Percentiles rank a stretch among this genome's conserved stretches.
These are phyloP conservation scores for Astropecten irregularis DNA, from an alignment of 53 echinoderm and acorn worm species.

Conservation along the genomic window DNA sequence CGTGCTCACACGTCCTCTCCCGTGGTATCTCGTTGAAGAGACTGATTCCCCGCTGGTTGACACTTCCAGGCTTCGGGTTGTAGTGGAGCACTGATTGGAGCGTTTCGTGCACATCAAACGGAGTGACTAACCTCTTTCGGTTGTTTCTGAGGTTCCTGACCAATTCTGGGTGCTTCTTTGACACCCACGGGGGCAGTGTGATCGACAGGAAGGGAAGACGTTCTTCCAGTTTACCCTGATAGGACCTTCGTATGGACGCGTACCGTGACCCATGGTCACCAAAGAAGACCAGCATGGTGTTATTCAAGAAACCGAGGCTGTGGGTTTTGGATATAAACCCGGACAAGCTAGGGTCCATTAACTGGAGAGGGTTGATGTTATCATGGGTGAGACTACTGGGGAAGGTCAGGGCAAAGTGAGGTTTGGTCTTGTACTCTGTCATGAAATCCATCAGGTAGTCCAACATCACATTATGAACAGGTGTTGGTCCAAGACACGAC, in stretches of 20 bases:
- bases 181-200: slow-evolving; percentile 47
- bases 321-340: slow-evolving; percentile 7
- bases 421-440: slow-evolving; percentile 33
- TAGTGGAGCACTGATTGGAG: slow-evolving; percentile 38
- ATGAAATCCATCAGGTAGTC: slow-evolving; percentile 64
- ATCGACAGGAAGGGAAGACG: slow-evolving; percentile 62
- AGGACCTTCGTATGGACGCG: slow-evolving; percentile 32
- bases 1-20: slow-evolving; percentile 47
- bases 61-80: neutral
- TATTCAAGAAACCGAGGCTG: slow-evolving; percentile 32
- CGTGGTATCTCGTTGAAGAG: slow-evolving; percentile 58
- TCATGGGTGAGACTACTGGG: slow-evolving; percentile 55
- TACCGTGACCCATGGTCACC: slow-evolving; percentile 68
- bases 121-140: slow-evolving; percentile 44
- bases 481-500: slow-evolving; percentile 50
- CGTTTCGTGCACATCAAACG: slow-evolving; percentile 64
- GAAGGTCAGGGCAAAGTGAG: slow-evolving; percentile 62
- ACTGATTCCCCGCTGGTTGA: slow-evolving; percentile 43
- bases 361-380: slow-evolving; percentile 48
- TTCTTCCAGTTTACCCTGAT: slow-evolving; percentile 73
- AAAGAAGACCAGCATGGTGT: slow-evolving; percentile 53
- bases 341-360: slow-evolving; percentile 51
- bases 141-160: slow-evolving; percentile 44
- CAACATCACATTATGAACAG: slow-evolving; percentile 61
- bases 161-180: slow-evolving; percentile 6